Base-by-base conservation (phyloP, 2,113 vertebrate genomes). In the Solenodon paradoxus region DNA sequence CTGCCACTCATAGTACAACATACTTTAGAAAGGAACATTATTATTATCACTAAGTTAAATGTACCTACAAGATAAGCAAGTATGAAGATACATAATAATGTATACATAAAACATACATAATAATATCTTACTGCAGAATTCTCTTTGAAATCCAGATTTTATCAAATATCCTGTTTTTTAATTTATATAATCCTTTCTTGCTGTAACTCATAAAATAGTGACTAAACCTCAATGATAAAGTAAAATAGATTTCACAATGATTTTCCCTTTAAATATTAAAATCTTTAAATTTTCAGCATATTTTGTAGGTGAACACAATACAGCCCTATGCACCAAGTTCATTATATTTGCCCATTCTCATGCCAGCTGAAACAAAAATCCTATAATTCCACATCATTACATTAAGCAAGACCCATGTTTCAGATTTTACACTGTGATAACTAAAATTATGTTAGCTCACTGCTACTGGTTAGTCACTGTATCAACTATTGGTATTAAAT, bases 111-210 rank as follows among this genome's bases (percentile, higher is more conserved):
- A n/a, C n/a, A n/a, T n/a, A n/a, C n/a, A n/a, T n/a, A n/a, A n/a
- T n/a, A 98, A 98, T 97, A 96, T 96, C 74, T 97, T 96, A 95
- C 75, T 47, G 96, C 92, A 97, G 98, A 98, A 98, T 98, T 97
- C 96, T 94, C 95, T 98, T 97, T 97, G 68, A 90, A 98, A 98
- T 97, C 90, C 96, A 96, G 79, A 96, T 83, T 97, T 98, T 98
- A 97, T 98, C 98, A 98, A 98, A 97, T 97, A 97, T 97, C 98
- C 92, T 72, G 96, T 96, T 96, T 79, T 96, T 94, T 98, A 98
- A 98, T 97, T 97, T 98, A 96, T 95, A 32, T 98, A 97, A 98
- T 97, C 93, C 90, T 98, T 85, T 86, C 88, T 95, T 97, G 92
- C 96, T 97, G 95, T 88, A 97, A 96, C 97, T 98, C 97, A 97